These are phyloP conservation scores for Alsophila aescularia DNA, from an alignment of 2,888 invertebrate species.

Conservation along the genomic window DNA sequence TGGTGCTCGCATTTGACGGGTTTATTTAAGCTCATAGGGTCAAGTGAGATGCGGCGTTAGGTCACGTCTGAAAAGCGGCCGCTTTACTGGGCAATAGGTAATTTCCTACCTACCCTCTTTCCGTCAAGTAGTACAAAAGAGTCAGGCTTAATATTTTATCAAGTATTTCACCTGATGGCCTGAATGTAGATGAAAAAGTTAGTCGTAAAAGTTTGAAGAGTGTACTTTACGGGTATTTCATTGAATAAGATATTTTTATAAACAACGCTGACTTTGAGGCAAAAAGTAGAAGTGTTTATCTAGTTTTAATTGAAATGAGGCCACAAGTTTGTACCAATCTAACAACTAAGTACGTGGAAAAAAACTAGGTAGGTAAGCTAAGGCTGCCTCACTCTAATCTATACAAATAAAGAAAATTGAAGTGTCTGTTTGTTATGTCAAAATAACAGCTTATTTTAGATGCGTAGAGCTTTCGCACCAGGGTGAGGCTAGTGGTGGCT, in stretches of 20 bases:
- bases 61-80: constrained; percentile 51
- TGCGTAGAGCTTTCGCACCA: no score
- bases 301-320: no score
- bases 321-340: no score
- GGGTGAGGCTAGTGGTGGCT: no score
- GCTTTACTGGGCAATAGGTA: constrained; percentile 52
- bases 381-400: no score
- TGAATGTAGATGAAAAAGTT: constrained; percentile 17
- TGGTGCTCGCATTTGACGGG: constrained; percentile 7
- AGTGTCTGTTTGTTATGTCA: no score
- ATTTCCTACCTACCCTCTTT: constrained; percentile 51
- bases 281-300: neutral
- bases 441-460: no score
- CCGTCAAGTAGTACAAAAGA: constrained; percentile 44
- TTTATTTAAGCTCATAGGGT: constrained; percentile 49
- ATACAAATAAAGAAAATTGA: no score
- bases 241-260: neutral
- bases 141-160: constrained; percentile 51
- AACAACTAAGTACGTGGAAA: no score
- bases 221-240: neutral
- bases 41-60: constrained; percentile 44
- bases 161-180: constrained; percentile 25
- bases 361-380: no score
- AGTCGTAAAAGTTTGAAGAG: constrained; percentile 7
- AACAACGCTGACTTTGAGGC: neutral